Evolutionary conservation across 2,888 invertebrate genomes (phyloP).

Genomic region (Hirtodrosophila trivittata): DNA sequence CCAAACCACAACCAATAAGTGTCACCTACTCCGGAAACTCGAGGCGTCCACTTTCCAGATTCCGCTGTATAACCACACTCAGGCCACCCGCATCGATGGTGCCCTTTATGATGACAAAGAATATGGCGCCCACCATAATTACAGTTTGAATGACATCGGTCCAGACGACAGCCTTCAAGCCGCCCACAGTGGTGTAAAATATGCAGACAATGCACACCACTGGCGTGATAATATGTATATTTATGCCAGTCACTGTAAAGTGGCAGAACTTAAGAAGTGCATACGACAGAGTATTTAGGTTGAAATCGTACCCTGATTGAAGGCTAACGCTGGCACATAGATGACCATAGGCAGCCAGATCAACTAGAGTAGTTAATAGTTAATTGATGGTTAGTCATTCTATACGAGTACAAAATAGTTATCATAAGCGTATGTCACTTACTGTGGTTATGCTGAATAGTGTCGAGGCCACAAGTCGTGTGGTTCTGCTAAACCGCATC

Average conservation of each 20-base stretch:
- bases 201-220: conserved; percentile 91
- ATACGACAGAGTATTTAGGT: neutral
- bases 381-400: conserved; percentile 9
- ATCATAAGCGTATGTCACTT: conserved; percentile 80
- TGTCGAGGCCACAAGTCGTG: conserved; percentile 88
- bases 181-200: conserved; percentile 95
- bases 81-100: conserved; percentile 90
- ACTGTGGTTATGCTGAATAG: conserved; percentile 89
- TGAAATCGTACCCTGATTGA: conserved; percentile 88
- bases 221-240: conserved; percentile 91
- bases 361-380: conserved; percentile 54
- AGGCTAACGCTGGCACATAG: conserved; percentile 91
- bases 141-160: conserved; percentile 92
- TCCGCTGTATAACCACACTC: conserved; percentile 87
- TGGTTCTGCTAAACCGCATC: conserved; percentile 88
- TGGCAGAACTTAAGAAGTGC: conserved; percentile 14
- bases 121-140: conserved; percentile 90
- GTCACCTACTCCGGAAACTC: conserved; percentile 88
- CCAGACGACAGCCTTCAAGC: conserved; percentile 92
- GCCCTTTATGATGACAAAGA: conserved; percentile 89
- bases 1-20: neutral
- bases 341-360: conserved; percentile 85
- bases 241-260: conserved; percentile 86
- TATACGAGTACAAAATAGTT: neutral
- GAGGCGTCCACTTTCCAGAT: conserved; percentile 88